phyloP scores from a whole-genome alignment of 1,140 invertebrate genomes.

The Pseudomyrmex concolor region DNA sequence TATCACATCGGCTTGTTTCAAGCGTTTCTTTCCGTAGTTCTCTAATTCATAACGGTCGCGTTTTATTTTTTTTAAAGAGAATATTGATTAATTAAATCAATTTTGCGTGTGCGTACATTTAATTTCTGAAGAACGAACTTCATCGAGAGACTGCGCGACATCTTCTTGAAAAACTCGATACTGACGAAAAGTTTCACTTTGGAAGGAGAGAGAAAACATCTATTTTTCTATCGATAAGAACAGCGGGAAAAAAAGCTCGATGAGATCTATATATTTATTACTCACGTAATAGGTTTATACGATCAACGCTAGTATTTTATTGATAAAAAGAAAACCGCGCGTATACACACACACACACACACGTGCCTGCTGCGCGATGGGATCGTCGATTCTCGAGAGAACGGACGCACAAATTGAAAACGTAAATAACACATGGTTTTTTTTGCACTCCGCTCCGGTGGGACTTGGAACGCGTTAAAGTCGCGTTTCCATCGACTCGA shows the following conservation, averaged over 20 bases:
- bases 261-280: not conserved
- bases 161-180: not conserved
- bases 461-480: not conserved
- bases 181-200: slow-evolving; percentile 13
- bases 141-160: not conserved
- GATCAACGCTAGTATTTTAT: not conserved
- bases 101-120: too few species aligned
- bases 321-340: not conserved
- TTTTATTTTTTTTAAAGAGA: too few species aligned
- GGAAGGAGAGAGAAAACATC: not conserved
- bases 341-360: not conserved
- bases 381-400: not conserved
- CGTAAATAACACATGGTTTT: slow-evolving; percentile 28
- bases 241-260: not conserved
- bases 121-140: too few species aligned
- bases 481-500: not conserved
- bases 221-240: not conserved
- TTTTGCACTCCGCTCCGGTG: not conserved
- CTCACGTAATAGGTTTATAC: not conserved
- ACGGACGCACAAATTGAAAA: slow-evolving; percentile 22
- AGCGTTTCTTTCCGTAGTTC: too few species aligned
- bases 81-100: too few species aligned
- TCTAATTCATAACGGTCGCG: too few species aligned
- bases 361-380: too few species aligned
- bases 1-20: too few species aligned